A percentile compares a stretch with the other conserved stretches of the same genome.
Conservation (phyloP, 2,797 vertebrate species). For the Poeciliopsis gracilis region DNA sequence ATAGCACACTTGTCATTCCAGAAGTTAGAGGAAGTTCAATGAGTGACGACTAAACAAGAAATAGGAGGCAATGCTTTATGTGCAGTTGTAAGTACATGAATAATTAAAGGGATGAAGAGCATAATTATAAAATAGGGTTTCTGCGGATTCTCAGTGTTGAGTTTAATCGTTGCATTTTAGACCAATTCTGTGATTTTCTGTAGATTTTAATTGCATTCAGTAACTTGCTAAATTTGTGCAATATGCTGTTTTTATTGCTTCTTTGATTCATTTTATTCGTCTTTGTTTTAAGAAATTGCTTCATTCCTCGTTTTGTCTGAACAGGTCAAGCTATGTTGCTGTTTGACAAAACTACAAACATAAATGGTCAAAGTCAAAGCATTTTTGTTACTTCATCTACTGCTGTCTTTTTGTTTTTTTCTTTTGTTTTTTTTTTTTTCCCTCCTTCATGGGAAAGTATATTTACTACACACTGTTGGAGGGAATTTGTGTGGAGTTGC, state of each 20-base stretch:
- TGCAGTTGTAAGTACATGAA: not conserved
- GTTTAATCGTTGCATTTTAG: not conserved
- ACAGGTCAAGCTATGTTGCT: not conserved
- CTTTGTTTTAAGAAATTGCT: not conserved
- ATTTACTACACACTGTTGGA: not conserved
- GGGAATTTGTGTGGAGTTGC: not conserved
- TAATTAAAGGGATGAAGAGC: not conserved
- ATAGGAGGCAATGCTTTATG: not conserved
- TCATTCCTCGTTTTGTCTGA: not conserved
- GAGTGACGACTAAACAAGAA: not conserved
- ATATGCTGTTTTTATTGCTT: not conserved
- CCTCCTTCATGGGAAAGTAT: not conserved
- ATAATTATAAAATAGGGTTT: not conserved
- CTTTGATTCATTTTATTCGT: not conserved
- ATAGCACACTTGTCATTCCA: not conserved
- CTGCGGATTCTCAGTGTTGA: not conserved
- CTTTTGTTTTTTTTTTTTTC: too few species aligned
- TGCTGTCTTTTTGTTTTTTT: not conserved
- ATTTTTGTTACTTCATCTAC: not conserved
- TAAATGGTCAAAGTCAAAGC: not conserved
- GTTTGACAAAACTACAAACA: not conserved
- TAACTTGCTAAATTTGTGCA: not conserved
- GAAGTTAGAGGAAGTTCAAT: not conserved
- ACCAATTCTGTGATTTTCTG: not conserved
- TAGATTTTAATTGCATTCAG: not conserved